Percentiles rank a stretch among this genome's conserved stretches.
phyloP scores from a whole-genome alignment of 2,797 vertebrate species.

The Gila robusta region DNA sequence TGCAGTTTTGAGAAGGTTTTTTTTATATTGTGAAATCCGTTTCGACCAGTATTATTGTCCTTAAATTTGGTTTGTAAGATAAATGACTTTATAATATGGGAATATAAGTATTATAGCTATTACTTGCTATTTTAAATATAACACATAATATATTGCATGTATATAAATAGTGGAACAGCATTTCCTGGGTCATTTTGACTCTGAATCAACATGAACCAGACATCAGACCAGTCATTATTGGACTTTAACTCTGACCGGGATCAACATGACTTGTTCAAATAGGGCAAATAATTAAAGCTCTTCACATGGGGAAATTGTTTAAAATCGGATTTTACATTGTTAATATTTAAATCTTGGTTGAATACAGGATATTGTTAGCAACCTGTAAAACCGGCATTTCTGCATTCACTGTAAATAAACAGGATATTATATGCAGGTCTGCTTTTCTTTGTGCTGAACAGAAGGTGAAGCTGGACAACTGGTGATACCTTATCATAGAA shows the following conservation, averaged over 20 bases:
- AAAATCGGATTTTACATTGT: neutral
- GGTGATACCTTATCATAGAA: neutral
- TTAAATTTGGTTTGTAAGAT: neutral
- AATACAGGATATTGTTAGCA: neutral
- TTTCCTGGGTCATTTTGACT: constrained; percentile 1
- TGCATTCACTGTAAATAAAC: neutral
- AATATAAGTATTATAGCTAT: neutral
- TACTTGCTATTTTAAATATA: neutral
- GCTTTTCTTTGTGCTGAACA: constrained; percentile 5
- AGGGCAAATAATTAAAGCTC: neutral
- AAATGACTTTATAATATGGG: neutral
- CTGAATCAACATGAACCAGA: neutral
- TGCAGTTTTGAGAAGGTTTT: neutral
- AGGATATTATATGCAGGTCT: neutral
- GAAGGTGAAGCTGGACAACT: neutral
- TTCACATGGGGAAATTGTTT: neutral
- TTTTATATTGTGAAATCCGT: neutral
- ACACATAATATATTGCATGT: neutral
- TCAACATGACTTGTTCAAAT: neutral
- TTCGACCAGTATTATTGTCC: neutral
- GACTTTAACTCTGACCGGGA: neutral
- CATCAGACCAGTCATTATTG: neutral
- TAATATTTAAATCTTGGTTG: neutral
- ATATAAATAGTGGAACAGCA: neutral
- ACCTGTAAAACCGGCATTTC: neutral